These are phyloP conservation scores for Callocephalon fimbriatum DNA, from an alignment of 2,113 vertebrate species.

Conservation along the genomic window DNA sequence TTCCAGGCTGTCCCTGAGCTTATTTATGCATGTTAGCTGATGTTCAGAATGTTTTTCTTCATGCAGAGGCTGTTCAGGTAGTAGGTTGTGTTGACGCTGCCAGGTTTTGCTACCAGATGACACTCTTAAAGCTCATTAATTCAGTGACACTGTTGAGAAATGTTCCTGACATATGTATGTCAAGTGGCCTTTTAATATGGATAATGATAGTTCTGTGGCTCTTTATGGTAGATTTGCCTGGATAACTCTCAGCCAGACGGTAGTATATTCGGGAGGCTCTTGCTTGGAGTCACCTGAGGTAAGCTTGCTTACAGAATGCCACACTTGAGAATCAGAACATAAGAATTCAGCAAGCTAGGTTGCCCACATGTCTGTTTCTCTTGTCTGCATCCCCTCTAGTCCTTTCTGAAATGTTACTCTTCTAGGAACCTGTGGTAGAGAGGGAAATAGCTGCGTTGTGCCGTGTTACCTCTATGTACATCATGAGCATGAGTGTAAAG, in stretches of 20 bases:
- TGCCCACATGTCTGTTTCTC: not conserved
- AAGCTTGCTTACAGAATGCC: not conserved
- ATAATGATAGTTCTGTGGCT: not conserved
- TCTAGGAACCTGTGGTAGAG: not conserved
- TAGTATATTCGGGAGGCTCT: not conserved
- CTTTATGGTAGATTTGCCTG: not conserved
- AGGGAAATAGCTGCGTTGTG: not conserved
- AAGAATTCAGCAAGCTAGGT: not conserved
- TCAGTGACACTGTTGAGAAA: not conserved
- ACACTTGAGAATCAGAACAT: not conserved
- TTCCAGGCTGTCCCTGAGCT: not conserved
- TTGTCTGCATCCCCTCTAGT: not conserved
- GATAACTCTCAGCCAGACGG: not conserved
- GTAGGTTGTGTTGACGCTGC: not conserved
- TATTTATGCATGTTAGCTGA: not conserved
- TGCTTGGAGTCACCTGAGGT: not conserved
- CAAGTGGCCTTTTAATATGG: not conserved
- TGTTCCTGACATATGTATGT: not conserved
- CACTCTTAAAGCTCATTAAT: not conserved
- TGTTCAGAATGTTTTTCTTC: not conserved
- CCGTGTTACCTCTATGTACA: not conserved
- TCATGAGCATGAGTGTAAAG: not conserved
- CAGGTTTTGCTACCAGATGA: not conserved
- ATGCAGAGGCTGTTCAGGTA: not conserved
- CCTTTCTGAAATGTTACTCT: not conserved